Evolutionary conservation across 2,888 invertebrate species (phyloP).

Genomic region (Steromphala cineraria): DNA sequence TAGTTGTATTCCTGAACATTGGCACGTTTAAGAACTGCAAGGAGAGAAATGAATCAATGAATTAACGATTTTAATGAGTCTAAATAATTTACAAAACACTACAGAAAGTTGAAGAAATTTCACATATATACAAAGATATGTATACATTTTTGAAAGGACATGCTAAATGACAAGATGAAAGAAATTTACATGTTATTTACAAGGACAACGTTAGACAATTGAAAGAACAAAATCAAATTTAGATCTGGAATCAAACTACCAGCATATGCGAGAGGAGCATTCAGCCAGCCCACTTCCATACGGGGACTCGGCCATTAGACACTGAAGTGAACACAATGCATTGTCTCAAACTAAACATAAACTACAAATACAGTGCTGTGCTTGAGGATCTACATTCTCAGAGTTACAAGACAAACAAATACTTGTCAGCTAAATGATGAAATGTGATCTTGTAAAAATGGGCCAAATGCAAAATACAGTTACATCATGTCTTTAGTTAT

Average conservation of each 20-base stretch:
- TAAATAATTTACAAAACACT: background rate
- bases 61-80: background rate
- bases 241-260: background rate
- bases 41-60: slow-evolving; percentile 31
- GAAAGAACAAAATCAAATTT: background rate
- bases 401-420: no score
- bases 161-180: no score
- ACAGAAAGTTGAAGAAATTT: background rate
- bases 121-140: background rate
- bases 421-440: no score
- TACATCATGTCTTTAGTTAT: no score
- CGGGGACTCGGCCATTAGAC: background rate
- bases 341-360: no score
- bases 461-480: no score
- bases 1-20: slow-evolving; percentile 96
- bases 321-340: background rate
- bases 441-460: no score
- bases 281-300: background rate
- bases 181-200: no score
- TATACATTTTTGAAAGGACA: background rate
- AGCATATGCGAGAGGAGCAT: background rate
- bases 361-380: no score
- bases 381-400: no score
- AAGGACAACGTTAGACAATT: no score
- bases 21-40: slow-evolving; percentile 94